Conservation (phyloP, 2,888 invertebrate species). For the Frankliniella fusca region DNA sequence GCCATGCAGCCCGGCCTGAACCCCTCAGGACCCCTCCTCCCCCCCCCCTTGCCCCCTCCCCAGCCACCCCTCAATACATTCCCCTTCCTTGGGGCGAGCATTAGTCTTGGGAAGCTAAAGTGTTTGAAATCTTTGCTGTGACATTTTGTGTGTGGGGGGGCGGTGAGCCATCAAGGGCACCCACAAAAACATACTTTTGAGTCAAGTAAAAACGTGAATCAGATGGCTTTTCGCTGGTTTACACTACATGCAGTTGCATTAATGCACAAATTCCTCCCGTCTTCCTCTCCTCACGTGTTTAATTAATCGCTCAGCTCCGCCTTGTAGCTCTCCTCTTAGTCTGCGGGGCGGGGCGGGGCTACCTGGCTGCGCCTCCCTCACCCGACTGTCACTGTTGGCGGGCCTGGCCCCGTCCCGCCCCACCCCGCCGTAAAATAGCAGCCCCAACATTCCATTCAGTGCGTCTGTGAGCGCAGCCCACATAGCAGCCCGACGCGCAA, state of each 20-base stretch:
- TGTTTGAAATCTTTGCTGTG: constrained; percentile 22
- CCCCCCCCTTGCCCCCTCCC: not conserved
- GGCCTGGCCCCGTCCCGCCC: not conserved
- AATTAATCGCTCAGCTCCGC: too few species aligned
- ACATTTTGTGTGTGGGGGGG: constrained; percentile 9
- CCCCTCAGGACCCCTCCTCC: not conserved
- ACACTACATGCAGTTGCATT: too few species aligned
- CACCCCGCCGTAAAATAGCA: not conserved
- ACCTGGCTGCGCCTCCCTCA: not conserved
- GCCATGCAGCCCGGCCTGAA: not conserved
- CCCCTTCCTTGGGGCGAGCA: not conserved
- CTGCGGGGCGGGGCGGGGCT: not conserved
- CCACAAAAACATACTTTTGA: too few species aligned
- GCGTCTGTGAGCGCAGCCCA: not conserved
- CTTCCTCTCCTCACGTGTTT: too few species aligned
- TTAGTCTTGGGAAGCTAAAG: constrained; percentile 2
- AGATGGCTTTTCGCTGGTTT: too few species aligned
- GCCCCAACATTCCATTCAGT: not conserved
- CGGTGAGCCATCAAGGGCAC: not conserved
- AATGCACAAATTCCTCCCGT: too few species aligned
- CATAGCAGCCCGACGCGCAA: not conserved
- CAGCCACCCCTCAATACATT: too few species aligned
- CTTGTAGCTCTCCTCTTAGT: too few species aligned
- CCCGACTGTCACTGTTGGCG: not conserved
- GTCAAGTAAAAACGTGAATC: too few species aligned